Conservation (phyloP, 2,113 vertebrate species). For the Pteruthius melanotis region DNA sequence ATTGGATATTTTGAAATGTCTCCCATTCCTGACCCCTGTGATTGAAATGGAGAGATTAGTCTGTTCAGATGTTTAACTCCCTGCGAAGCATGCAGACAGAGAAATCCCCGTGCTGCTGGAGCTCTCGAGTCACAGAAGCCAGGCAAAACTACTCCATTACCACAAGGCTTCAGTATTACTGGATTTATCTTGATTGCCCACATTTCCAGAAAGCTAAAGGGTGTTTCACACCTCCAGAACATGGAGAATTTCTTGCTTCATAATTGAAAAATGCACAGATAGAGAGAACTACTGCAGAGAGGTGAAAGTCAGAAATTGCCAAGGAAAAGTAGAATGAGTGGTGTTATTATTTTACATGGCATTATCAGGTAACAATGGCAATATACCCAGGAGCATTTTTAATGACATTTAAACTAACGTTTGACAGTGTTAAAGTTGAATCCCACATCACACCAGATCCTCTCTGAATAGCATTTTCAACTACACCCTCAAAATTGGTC, state of each 20-base stretch:
- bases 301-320: neutral
- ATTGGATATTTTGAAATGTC: neutral
- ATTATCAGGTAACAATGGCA: neutral
- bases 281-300: neutral
- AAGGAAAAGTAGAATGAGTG: neutral
- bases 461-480: neutral
- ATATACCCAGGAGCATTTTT: neutral
- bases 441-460: neutral
- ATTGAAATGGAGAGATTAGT: conserved; percentile 5
- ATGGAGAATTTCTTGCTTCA: neutral
- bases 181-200: neutral
- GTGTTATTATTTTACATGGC: neutral
- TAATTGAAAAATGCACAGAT: neutral
- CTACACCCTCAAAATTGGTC: neutral
- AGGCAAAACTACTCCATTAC: neutral
- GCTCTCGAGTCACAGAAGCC: neutral
- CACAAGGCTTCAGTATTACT: neutral
- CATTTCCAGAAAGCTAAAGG: neutral
- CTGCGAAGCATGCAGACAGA: neutral
- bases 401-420: neutral
- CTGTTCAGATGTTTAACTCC: neutral
- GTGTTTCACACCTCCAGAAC: neutral
- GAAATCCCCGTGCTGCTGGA: neutral
- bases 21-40: neutral
- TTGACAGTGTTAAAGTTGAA: neutral